These are phyloP conservation scores for Tyto alba DNA, from an alignment of 2,113 vertebrate genomes.

Conservation along the genomic window DNA sequence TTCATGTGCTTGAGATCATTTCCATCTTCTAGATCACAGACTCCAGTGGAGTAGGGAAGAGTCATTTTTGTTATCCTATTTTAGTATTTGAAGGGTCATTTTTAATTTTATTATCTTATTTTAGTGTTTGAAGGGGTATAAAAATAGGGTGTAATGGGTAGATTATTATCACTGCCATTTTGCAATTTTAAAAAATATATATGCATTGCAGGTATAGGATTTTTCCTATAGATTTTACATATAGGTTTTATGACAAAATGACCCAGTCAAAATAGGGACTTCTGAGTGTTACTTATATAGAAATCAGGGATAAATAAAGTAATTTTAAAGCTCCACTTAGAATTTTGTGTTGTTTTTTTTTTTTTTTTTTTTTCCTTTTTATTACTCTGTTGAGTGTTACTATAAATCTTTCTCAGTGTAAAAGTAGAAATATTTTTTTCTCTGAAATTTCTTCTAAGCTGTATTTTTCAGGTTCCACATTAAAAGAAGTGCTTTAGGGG, in stretches of 20 bases:
- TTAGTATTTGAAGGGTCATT: neutral
- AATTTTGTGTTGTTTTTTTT: neutral
- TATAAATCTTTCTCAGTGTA: neutral
- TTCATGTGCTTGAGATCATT: neutral
- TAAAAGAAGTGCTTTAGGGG: neutral
- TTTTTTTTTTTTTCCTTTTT: neutral
- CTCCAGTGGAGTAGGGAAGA: neutral
- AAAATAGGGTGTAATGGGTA: neutral
- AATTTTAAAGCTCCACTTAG: neutral
- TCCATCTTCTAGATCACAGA: neutral
- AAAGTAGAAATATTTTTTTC: neutral
- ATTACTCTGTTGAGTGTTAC: neutral
- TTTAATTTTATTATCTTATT: constrained; percentile 19
- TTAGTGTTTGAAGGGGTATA: neutral
- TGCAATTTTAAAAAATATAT: neutral
- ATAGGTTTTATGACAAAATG: neutral
- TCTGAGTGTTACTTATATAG: neutral
- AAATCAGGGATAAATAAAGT: neutral
- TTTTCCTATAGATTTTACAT: neutral
- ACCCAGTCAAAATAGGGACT: neutral
- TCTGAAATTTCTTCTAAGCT: neutral
- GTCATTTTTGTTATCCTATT: neutral
- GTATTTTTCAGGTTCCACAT: neutral
- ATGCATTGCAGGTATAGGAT: neutral
- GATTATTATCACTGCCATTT: neutral